Conservation (phyloP, 2,888 invertebrate species). For the Eretmocerus hayati region DNA sequence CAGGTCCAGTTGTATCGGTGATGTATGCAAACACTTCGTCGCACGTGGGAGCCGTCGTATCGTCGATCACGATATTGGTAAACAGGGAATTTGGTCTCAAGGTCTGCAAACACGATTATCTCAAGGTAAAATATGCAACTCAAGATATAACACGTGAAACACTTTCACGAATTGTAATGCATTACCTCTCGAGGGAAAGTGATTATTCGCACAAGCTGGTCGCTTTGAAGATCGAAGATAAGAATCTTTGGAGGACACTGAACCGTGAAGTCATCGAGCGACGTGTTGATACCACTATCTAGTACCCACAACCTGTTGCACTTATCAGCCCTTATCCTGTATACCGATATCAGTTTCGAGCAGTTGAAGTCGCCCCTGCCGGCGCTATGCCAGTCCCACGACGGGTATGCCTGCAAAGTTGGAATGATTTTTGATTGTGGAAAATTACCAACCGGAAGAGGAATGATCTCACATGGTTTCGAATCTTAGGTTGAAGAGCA, state of each 20-base stretch:
- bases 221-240: constrained; percentile 69
- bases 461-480: too few relatives aligned
- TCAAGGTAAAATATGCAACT: background rate
- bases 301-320: constrained; percentile 78
- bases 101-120: too few relatives aligned
- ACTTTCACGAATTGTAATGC: background rate
- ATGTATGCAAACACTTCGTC: constrained; percentile 76
- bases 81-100: constrained; percentile 68
- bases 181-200: constrained; percentile 62
- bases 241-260: constrained; percentile 75
- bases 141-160: background rate
- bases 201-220: constrained; percentile 62
- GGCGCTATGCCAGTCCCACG: constrained; percentile 70
- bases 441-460: too few relatives aligned
- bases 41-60: constrained; percentile 61
- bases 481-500: too few relatives aligned
- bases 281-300: constrained; percentile 69
- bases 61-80: constrained; percentile 74
- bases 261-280: constrained; percentile 59
- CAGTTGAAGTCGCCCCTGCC: constrained; percentile 67
- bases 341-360: constrained; percentile 70
- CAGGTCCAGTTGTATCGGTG: constrained; percentile 74
- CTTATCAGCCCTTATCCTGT: constrained; percentile 67
- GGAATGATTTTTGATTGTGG: too few relatives aligned
- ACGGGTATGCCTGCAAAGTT: constrained; percentile 61